A percentile compares a stretch with the other conserved stretches of the same genome.
phyloP scores from a whole-genome alignment of 1,140 invertebrate species.

The Mylabris phalerata region DNA sequence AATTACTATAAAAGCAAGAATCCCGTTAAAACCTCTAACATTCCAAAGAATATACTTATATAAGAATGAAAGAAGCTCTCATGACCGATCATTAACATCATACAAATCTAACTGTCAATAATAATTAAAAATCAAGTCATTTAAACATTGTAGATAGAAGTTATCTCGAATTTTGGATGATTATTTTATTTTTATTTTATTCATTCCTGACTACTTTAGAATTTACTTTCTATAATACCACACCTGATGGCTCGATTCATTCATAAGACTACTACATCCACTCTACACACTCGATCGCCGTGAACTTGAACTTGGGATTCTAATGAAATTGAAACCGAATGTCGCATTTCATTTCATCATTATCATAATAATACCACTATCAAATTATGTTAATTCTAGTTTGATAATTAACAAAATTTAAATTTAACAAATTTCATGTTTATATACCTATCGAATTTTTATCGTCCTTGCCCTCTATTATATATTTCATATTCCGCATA shows the following conservation, averaged over 20 bases:
- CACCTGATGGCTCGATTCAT: slow-evolving; percentile 29
- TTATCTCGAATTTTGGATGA: neutral
- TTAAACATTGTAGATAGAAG: no score
- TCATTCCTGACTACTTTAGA: slow-evolving; percentile 10
- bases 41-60: slow-evolving; percentile 9
- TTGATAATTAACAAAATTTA: no score
- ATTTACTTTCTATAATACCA: slow-evolving; percentile 28
- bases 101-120: no score
- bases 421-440: no score
- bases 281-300: slow-evolving; percentile 36
- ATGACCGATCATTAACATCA: no score
- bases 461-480: no score
- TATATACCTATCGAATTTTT: no score
- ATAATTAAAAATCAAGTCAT: neutral
- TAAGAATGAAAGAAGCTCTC: no score
- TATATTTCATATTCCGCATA: neutral
- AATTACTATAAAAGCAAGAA: slow-evolving; percentile 23
- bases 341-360: no score
- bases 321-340: slow-evolving; percentile 36
- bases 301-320: slow-evolving; percentile 43
- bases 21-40: slow-evolving; percentile 25
- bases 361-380: no score
- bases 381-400: no score
- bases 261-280: slow-evolving; percentile 33
- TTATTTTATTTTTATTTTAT: neutral